These are phyloP conservation scores for Nephrotoma appendiculata DNA, from an alignment of 2,888 invertebrate genomes.

Conservation along the genomic window DNA sequence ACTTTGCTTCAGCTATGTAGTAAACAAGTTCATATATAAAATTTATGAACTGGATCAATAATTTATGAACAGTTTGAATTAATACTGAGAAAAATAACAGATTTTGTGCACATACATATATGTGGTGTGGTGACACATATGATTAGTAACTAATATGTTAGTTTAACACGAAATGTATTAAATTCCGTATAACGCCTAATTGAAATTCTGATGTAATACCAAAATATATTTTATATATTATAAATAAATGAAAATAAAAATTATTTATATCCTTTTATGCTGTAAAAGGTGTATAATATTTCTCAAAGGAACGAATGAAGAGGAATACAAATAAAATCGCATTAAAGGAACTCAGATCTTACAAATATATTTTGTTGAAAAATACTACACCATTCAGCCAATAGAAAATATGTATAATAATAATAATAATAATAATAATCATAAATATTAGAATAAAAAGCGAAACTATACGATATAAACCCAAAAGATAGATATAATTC, in stretches of 20 bases:
- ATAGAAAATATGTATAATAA: not conserved
- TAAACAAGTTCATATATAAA: no score
- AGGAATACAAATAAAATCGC: not conserved
- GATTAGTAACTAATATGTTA: no score
- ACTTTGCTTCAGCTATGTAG: not conserved
- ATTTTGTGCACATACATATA: no score
- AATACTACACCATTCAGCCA: not conserved
- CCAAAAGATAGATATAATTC: not conserved
- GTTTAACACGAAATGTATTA: not conserved
- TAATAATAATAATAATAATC: no score
- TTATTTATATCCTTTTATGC: not conserved
- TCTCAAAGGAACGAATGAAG: not conserved
- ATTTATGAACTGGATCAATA: not conserved
- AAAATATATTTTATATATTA: not conserved
- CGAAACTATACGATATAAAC: not conserved
- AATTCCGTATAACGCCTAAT: not conserved
- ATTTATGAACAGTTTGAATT: no score
- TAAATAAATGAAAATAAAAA: not conserved
- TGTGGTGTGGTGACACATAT: no score
- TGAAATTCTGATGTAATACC: not conserved
- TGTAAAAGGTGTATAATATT: not conserved
- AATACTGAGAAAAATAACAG: no score
- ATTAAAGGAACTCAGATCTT: not conserved
- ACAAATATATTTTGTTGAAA: not conserved
- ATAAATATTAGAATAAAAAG: not conserved